A percentile compares a stretch with the other conserved stretches of the same genome.
Conservation (phyloP, 2,113 vertebrate species). For the Myxocyprinus asiaticus region DNA sequence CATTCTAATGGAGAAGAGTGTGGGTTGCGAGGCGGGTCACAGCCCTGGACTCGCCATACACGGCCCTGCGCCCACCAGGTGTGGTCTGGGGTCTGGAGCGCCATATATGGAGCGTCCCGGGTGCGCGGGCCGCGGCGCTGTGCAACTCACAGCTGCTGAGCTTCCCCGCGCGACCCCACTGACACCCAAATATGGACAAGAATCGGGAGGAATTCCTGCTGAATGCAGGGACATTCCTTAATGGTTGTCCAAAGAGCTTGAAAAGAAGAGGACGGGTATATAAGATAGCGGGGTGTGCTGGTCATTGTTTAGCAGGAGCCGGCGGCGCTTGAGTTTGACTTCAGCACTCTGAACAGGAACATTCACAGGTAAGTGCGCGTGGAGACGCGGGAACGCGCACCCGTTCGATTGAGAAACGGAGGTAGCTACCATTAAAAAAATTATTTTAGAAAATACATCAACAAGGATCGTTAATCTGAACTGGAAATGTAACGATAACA, state of each 20-base stretch:
- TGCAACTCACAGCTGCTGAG: background rate
- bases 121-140: too few relatives aligned
- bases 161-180: conserved; percentile 57
- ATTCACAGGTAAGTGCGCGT: conserved; percentile 60
- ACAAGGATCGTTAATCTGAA: too few relatives aligned
- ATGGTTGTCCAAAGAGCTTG: conserved; percentile 25
- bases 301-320: conserved; percentile 56
- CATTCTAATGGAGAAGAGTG: background rate
- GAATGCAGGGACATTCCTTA: conserved; percentile 62
- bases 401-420: background rate
- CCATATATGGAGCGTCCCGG: conserved; percentile 83
- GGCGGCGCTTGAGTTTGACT: conserved; percentile 48
- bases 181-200: conserved; percentile 89
- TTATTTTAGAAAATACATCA: too few relatives aligned
- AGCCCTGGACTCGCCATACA: conserved; percentile 80
- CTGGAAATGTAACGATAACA: too few relatives aligned
- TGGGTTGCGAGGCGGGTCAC: conserved; percentile 11
- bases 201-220: conserved; percentile 64
- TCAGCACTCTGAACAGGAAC: conserved; percentile 49
- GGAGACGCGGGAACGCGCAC: background rate
- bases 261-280: conserved; percentile 65
- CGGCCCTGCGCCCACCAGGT: conserved; percentile 72
- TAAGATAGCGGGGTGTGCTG: conserved; percentile 60
- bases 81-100: conserved; percentile 72
- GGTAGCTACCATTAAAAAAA: too few relatives aligned